phyloP scores from a whole-genome alignment of 2,797 vertebrate genomes.

The Pangasius mekongensis region DNA sequence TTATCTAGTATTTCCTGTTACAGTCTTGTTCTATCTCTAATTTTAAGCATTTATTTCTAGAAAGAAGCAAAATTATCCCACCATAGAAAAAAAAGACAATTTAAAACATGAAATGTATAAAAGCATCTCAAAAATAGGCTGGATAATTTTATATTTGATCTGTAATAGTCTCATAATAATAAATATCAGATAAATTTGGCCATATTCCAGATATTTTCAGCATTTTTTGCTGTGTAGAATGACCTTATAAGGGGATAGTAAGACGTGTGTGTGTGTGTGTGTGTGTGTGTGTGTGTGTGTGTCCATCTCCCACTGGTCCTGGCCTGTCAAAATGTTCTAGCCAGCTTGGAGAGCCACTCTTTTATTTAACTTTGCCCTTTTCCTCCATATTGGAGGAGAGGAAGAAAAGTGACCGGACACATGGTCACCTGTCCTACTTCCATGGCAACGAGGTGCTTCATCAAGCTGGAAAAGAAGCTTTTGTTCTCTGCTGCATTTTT shows the following conservation, averaged over 20 bases:
- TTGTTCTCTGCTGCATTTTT: conserved; percentile 29
- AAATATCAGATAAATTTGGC: not conserved
- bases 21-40: not conserved
- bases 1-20: not conserved
- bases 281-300: conserved; percentile 28
- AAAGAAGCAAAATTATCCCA: not conserved
- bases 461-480: conserved; percentile 22
- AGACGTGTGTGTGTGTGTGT: conserved; percentile 15
- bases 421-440: conserved; percentile 55
- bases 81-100: not conserved
- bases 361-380: conserved; percentile 57
- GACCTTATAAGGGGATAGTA: not conserved
- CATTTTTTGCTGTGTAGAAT: not conserved
- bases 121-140: not conserved
- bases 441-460: conserved; percentile 50
- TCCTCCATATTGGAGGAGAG: conserved; percentile 44
- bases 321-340: conserved; percentile 54
- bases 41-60: not conserved
- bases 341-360: conserved; percentile 31
- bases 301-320: conserved; percentile 48
- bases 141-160: not conserved
- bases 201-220: not conserved
- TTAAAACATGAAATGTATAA: not conserved
- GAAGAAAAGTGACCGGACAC: conserved; percentile 55
- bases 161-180: not conserved